Conservation (phyloP, 2,113 vertebrate species). For the Crotalus helleri region DNA sequence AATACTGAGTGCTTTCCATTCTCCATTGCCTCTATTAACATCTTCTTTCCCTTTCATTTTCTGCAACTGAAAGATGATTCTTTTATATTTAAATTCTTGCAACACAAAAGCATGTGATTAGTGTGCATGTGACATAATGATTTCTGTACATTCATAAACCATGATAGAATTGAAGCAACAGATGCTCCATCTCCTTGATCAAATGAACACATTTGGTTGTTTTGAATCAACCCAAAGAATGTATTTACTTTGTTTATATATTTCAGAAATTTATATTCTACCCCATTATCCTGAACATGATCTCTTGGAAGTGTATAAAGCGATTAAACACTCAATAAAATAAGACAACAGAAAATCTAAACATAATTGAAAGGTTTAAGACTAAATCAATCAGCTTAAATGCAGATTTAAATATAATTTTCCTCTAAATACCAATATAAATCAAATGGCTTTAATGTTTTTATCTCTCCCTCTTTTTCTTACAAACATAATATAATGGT, state of each 20-base stretch:
- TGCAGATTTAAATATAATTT: neutral
- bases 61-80: neutral
- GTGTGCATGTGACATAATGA: neutral
- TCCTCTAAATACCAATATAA: neutral
- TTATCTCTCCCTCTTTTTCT: neutral
- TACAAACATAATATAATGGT: neutral
- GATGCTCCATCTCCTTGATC: neutral
- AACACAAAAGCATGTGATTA: neutral
- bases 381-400: neutral
- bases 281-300: neutral
- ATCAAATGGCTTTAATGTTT: neutral
- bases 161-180: neutral
- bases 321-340: neutral
- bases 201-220: neutral
- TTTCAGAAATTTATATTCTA: neutral
- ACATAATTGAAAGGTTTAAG: neutral
- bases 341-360: neutral
- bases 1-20: neutral
- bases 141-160: neutral
- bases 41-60: neutral
- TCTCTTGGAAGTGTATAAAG: neutral
- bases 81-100: neutral
- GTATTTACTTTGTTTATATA: neutral
- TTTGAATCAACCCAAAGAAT: neutral
- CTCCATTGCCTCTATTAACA: fast-evolving